These are phyloP conservation scores for Chiloscyllium punctatum DNA, from an alignment of 2,797 vertebrate species.

Conservation along the genomic window DNA sequence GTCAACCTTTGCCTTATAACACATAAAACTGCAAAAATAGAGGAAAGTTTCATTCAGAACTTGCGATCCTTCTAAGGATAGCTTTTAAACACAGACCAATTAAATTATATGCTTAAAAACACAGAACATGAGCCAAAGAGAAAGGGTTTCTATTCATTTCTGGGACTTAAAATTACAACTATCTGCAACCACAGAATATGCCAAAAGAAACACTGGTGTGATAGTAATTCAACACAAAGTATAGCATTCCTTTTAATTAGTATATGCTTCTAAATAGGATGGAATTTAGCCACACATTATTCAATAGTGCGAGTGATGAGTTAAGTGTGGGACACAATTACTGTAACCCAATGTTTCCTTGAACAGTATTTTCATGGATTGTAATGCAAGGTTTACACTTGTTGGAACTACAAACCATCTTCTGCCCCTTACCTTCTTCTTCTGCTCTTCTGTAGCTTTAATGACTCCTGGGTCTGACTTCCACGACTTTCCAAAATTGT, in stretches of 20 bases:
- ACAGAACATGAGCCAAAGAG: neutral
- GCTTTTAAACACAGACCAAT: neutral
- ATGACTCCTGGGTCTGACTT: constrained; percentile 98
- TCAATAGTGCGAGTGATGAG: neutral
- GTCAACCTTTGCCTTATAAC: too few species aligned
- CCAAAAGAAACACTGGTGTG: neutral
- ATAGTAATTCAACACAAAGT: neutral
- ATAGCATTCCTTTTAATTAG: neutral
- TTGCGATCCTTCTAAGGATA: neutral
- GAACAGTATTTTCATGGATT: neutral
- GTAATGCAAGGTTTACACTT: neutral
- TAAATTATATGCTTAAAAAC: neutral
- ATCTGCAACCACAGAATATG: neutral
- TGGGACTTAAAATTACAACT: neutral
- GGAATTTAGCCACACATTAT: neutral
- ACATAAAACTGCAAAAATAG: too few species aligned
- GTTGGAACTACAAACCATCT: neutral
- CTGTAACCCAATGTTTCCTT: too few species aligned
- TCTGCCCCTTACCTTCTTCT: constrained; percentile 83
- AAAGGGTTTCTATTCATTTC: neutral
- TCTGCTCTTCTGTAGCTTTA: constrained; percentile 97
- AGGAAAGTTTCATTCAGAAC: too few species aligned
- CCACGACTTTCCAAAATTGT: constrained; percentile 99
- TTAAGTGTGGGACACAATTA: neutral
- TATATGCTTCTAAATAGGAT: neutral